Percentiles rank a stretch among this genome's conserved stretches.
These are phyloP conservation scores for Mycogona germanica DNA, from an alignment of 2,888 invertebrate genomes.

Conservation along the genomic window DNA sequence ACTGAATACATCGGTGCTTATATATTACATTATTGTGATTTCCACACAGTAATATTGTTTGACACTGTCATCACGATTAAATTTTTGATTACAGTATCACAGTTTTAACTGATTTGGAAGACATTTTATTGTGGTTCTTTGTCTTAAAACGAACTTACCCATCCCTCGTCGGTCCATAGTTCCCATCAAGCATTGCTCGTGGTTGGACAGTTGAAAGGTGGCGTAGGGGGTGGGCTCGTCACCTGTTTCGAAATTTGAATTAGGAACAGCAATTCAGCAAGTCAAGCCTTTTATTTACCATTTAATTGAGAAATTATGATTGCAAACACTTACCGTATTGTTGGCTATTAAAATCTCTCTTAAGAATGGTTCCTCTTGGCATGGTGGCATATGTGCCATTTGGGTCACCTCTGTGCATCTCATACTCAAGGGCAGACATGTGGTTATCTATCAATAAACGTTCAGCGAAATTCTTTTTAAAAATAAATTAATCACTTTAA, in stretches of 20 bases:
- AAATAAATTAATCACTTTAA: too few relatives aligned
- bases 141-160: neutral
- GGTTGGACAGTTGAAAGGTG: conserved; percentile 3
- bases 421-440: neutral
- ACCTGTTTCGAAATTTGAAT: neutral
- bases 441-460: neutral
- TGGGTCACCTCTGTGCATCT: neutral
- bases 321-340: too few relatives aligned
- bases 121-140: too few relatives aligned
- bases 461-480: too few relatives aligned
- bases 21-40: neutral
- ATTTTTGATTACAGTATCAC: too few relatives aligned
- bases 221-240: conserved; percentile 13
- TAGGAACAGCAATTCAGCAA: neutral
- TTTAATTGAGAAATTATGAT: neutral
- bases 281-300: too few relatives aligned
- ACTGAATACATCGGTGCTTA: too few relatives aligned
- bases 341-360: neutral
- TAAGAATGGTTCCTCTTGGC: conserved; percentile 2
- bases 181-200: neutral
- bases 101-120: too few relatives aligned
- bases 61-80: too few relatives aligned
- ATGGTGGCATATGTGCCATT: conserved; percentile 3
- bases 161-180: neutral
- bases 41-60: neutral